These are phyloP conservation scores for Hyperopisus bebe DNA, from an alignment of 2,113 vertebrate genomes.

Conservation along the genomic window DNA sequence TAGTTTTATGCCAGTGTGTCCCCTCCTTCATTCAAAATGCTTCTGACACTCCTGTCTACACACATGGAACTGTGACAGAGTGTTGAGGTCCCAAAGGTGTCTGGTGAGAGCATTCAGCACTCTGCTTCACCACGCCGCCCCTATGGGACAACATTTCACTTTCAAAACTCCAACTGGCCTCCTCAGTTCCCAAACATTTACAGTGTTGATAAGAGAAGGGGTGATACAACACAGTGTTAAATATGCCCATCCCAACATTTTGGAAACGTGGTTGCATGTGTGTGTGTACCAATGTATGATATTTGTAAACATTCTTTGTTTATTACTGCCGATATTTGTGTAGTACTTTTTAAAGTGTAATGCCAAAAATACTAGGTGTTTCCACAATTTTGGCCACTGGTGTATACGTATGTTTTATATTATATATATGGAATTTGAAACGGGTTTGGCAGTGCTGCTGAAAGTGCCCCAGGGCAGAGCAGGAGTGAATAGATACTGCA, in stretches of 20 bases:
- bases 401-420: neutral
- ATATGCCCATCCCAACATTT: neutral
- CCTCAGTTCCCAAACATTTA: neutral
- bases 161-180: neutral
- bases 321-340: neutral
- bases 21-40: no score
- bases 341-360: neutral
- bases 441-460: neutral
- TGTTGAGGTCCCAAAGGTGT: no score
- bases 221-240: neutral
- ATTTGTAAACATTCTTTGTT: neutral
- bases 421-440: neutral
- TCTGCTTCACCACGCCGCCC: no score
- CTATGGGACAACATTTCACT: neutral
- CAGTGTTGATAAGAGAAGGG: neutral
- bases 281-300: no score
- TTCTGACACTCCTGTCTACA: no score
- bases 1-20: no score
- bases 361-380: neutral
- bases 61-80: no score
- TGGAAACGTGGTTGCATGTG: neutral
- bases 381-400: neutral
- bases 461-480: neutral
- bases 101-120: no score
- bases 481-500: neutral